Conservation (phyloP, 37 sponge, comb jelly and placozoan genomes). For the Tethya wilhelma region DNA sequence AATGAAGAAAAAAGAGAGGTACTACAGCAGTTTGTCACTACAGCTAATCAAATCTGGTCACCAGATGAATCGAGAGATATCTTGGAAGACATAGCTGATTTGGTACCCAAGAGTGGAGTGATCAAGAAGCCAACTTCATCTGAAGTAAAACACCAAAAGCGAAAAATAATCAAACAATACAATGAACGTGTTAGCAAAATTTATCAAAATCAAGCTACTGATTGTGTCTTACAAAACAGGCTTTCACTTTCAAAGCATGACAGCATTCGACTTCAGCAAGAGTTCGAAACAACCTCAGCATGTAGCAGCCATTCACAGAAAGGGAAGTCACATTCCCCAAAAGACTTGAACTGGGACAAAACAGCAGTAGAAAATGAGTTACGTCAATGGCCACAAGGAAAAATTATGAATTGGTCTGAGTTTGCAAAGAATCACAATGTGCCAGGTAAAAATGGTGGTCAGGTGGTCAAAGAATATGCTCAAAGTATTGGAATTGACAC, state of each 20-base stretch:
- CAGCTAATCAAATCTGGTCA: no score
- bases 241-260: slow-evolving; percentile 11
- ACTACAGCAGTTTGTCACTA: no score
- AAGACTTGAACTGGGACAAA: slow-evolving; percentile 39
- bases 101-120: no score
- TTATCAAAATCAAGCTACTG: neutral
- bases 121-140: slow-evolving; percentile 7
- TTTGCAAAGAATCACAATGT: slow-evolving; percentile 11
- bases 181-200: slow-evolving; percentile 2
- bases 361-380: neutral
- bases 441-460: slow-evolving; percentile 24
- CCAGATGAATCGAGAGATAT: no score
- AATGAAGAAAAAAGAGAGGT: no score
- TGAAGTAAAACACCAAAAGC: neutral
- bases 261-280: neutral
- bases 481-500: slow-evolving; percentile 7
- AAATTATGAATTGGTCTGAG: slow-evolving; percentile 19
- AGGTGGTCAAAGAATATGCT: slow-evolving; percentile 33
- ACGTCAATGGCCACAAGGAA: slow-evolving; percentile 14
- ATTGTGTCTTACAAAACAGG: neutral
- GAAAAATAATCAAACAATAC: slow-evolving; percentile 2
- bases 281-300: slow-evolving; percentile 2
- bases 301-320: slow-evolving; percentile 19
- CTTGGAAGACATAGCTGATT: no score
- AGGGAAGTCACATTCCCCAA: no score